phyloP scores from a whole-genome alignment of 2,113 vertebrate species.

The Stercorarius parasiticus region DNA sequence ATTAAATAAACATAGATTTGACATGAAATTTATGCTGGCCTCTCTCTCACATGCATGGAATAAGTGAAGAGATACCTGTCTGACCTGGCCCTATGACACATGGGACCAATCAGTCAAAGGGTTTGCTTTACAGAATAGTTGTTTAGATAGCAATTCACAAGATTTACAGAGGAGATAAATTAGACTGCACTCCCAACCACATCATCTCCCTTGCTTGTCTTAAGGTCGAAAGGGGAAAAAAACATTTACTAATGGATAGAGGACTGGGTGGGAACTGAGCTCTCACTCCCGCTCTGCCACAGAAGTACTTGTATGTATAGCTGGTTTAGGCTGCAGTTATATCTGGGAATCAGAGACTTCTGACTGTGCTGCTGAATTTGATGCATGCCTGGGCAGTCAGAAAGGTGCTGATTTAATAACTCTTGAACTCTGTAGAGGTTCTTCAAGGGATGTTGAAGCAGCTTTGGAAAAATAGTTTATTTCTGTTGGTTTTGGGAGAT shows the following conservation, averaged over 20 bases:
- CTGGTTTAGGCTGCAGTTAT: background rate
- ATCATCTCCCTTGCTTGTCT: background rate
- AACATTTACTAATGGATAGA: background rate
- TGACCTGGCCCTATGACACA: background rate
- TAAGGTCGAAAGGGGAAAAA: constrained; percentile 10
- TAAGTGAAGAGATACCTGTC: background rate
- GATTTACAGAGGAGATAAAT: constrained; percentile 48
- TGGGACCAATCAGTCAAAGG: constrained; percentile 6
- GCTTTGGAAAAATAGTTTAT: background rate
- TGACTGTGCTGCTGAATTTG: background rate
- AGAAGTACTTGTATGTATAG: background rate
- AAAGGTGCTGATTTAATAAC: constrained; percentile 29
- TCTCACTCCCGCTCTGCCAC: background rate
- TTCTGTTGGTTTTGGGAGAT: constrained; percentile 48
- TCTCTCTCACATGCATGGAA: background rate
- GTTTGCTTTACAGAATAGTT: constrained; percentile 3
- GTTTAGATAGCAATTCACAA: constrained; percentile 49
- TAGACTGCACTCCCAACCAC: constrained; percentile 1
- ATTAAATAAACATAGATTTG: constrained; percentile 45
- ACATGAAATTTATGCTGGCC: background rate
- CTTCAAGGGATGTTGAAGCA: background rate
- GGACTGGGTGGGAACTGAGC: background rate
- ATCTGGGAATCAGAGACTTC: background rate
- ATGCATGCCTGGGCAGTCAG: background rate
- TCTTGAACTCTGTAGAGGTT: background rate